A percentile compares a stretch with the other conserved stretches of the same genome.
Evolutionary conservation across 1,140 invertebrate genomes (phyloP).

Genomic region (Steinernema khuongi): DNA sequence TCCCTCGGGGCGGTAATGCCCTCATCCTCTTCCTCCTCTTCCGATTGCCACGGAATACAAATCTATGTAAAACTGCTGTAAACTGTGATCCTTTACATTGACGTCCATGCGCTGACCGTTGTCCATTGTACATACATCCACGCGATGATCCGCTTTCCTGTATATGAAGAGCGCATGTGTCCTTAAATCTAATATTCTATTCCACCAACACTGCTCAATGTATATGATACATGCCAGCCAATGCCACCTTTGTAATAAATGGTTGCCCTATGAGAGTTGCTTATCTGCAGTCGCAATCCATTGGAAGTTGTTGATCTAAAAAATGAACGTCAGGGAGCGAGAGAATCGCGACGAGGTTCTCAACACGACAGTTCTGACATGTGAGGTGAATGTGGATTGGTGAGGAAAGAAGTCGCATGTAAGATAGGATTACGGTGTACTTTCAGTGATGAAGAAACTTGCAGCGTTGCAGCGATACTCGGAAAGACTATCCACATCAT

Average conservation of each 20-base stretch:
- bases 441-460: too few relatives aligned
- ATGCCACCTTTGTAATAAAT: constrained; percentile 8
- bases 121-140: constrained; percentile 12
- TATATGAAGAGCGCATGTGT: not conserved
- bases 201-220: constrained; percentile 6
- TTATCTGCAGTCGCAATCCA: not conserved
- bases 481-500: too few relatives aligned
- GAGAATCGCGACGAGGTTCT: not conserved
- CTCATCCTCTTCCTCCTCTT: not conserved
- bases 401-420: too few relatives aligned
- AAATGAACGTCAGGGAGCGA: not conserved
- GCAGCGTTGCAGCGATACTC: too few relatives aligned
- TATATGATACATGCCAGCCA: not conserved
- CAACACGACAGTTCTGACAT: too few relatives aligned
- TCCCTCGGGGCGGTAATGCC: not conserved
- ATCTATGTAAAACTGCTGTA: not conserved
- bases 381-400: too few relatives aligned
- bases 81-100: not conserved
- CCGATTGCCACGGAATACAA: not conserved
- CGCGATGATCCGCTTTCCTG: not conserved
- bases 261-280: not conserved
- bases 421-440: too few relatives aligned
- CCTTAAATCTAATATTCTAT: not conserved
- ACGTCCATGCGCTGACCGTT: not conserved
- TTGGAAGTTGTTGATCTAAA: not conserved